These are phyloP conservation scores for Micromussa lordhowensis DNA, from an alignment of 92 coral and sea anemone species.

Conservation along the genomic window DNA sequence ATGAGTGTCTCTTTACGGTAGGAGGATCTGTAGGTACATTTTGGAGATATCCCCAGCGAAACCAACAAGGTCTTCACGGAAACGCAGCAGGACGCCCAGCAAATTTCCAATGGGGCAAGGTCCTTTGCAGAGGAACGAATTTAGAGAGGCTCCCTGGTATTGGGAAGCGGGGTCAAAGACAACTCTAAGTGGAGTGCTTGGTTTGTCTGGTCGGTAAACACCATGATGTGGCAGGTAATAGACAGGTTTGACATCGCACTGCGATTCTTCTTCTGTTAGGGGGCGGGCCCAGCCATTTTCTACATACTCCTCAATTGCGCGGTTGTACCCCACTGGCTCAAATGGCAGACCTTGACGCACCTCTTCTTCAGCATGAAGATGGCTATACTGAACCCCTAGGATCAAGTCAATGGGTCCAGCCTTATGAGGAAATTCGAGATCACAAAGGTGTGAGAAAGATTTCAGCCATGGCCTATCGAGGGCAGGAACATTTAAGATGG, in stretches of 20 bases:
- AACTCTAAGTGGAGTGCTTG: slow-evolving; percentile 43
- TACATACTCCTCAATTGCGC: slow-evolving; percentile 31
- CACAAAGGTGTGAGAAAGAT: slow-evolving; percentile 31
- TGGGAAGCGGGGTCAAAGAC: slow-evolving; percentile 62
- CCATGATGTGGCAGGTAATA: too few species aligned
- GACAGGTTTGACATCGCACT: too few species aligned
- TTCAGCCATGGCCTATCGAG: slow-evolving; percentile 34
- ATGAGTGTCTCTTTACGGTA: slow-evolving; percentile 41
- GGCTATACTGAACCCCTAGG: slow-evolving; percentile 46
- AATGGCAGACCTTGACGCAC: slow-evolving; percentile 14
- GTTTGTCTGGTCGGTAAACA: slow-evolving; percentile 3
- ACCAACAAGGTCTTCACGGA: slow-evolving; percentile 60
- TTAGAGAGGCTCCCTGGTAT: slow-evolving; percentile 42
- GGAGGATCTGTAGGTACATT: slow-evolving; percentile 63
- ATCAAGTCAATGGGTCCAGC: slow-evolving; percentile 46
- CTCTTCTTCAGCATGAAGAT: slow-evolving; percentile 55
- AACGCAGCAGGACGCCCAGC: slow-evolving; percentile 53
- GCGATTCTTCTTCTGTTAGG: slow-evolving; percentile 21
- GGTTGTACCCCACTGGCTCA: slow-evolving; percentile 16
- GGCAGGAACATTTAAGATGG: slow-evolving; percentile 16
- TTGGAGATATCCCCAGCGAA: too few species aligned
- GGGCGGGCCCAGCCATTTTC: slow-evolving; percentile 50
- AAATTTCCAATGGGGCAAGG: slow-evolving; percentile 63
- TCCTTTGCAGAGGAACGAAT: slow-evolving; percentile 31
- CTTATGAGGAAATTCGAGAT: slow-evolving; percentile 31